Base-by-base conservation (phyloP, 2,113 vertebrate genomes). In the Menidia beryllina region DNA sequence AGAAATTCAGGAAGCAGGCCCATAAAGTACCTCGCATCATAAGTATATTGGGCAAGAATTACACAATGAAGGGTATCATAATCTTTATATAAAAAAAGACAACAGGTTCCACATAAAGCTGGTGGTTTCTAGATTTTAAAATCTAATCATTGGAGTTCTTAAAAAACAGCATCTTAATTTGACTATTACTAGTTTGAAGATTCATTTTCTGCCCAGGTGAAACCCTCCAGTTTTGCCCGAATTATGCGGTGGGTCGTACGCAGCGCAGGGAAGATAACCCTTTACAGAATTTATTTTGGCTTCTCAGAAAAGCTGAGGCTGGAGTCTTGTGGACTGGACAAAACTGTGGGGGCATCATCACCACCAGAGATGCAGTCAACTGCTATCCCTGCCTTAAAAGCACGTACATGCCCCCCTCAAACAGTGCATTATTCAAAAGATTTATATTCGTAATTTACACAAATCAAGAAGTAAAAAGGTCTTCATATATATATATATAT, bases 401-500 rank as follows among this genome's bases (percentile, higher is more conserved):
- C 57, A 25, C 59, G 49, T 49, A 4, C 45, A 39, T 62, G 51
- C 57, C 39, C 38, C 54, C 47, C 17, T n/a, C 21, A 9, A 76
- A 62, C 50, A n/a, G 12, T 41, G 51, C 70, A 69, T 68, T 77
- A 82, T 69, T 79, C 70, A 61, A 68, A 63, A 77, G 67, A 73
- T 21, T 55, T 66, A 63, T 13, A 25, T n/a, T 19, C 3, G 58
- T 27, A 19, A 87, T 85, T 79, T 60, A 80, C 77, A 81, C 47
- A 57, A 2, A 25, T 72, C 83, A 87, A 45, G 19, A 15, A 15
- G 6, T 0, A 43, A 43, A 43, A 43, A 19, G 19, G 19, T 6
- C 39, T 15, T 5, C 23, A 76, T 85, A 83, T 77, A 61, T 21
- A 74, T 77, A 85, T 64, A 86, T 82, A 88, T 77, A 78, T 78